Conservation (phyloP, 2,113 vertebrate species). For the Garra rufa region DNA sequence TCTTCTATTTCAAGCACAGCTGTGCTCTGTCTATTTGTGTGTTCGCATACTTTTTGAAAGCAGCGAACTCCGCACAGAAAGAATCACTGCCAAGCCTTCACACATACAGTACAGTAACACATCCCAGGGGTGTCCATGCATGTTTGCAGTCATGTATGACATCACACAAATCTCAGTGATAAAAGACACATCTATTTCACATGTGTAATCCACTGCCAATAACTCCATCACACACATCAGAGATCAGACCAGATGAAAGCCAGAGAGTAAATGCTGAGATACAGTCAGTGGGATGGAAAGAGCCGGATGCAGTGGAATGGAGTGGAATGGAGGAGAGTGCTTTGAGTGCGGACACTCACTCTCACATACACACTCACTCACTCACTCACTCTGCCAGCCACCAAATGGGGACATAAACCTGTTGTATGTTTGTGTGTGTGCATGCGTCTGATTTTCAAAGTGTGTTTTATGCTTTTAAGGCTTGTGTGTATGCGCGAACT, state of each 20-base stretch:
- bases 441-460: background rate
- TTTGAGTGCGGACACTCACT: background rate
- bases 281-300: background rate
- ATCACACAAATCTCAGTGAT: constrained; percentile 9
- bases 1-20: constrained; percentile 64
- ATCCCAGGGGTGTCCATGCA: background rate
- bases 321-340: background rate
- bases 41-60: constrained; percentile 55
- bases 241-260: constrained; percentile 15
- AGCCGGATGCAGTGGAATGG: background rate
- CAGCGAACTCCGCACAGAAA: background rate
- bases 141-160: background rate
- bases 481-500: background rate
- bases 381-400: background rate
- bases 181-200: background rate
- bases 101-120: background rate
- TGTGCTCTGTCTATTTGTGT: constrained; percentile 55
- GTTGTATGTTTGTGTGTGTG: background rate
- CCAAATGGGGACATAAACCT: background rate
- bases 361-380: background rate
- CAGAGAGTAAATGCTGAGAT: background rate
- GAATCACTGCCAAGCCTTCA: background rate
- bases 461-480: background rate
- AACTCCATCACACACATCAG: background rate
- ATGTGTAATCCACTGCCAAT: constrained; percentile 15